phyloP scores from a whole-genome alignment of 2,888 invertebrate species.

The Diaprepes abbreviatus region DNA sequence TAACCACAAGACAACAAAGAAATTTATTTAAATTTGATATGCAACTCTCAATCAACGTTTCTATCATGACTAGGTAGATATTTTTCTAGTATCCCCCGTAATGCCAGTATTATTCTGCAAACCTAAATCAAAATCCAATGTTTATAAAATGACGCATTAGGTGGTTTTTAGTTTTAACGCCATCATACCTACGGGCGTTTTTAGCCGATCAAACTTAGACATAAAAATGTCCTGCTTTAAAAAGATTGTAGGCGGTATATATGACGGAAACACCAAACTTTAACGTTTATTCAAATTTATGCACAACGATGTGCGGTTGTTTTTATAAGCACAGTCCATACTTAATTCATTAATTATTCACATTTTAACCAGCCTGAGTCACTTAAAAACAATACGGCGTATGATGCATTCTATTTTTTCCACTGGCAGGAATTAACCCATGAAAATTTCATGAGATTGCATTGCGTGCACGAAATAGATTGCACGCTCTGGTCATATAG shows the following conservation, averaged over 20 bases:
- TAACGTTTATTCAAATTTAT: conserved; percentile 28
- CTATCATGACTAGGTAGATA: too few relatives aligned
- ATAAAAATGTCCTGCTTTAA: too few relatives aligned
- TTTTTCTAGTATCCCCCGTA: too few relatives aligned
- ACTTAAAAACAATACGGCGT: conserved; percentile 48
- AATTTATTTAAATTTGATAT: too few relatives aligned
- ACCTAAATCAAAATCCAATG: not conserved
- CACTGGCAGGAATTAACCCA: conserved; percentile 45
- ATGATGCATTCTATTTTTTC: conserved; percentile 48
- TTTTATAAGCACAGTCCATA: conserved; percentile 27
- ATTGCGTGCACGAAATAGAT: conserved; percentile 43
- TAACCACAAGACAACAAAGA: too few relatives aligned
- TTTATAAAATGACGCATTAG: not conserved
- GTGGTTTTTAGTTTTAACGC: conserved; percentile 9
- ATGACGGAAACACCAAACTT: conserved; percentile 14
- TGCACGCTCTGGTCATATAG: conserved; percentile 36
- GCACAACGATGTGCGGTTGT: conserved; percentile 28
- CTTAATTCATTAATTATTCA: conserved; percentile 48
- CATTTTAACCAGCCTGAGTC: conserved; percentile 47
- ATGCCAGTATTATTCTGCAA: not conserved
- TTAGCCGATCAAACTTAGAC: too few relatives aligned
- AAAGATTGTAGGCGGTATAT: conserved; percentile 2
- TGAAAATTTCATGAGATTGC: conserved; percentile 49
- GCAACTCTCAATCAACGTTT: too few relatives aligned
- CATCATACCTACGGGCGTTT: not conserved